A percentile compares a stretch with the other conserved stretches of the same genome.
Conservation (phyloP, 2,797 vertebrate species). For the Borostomias antarcticus region DNA sequence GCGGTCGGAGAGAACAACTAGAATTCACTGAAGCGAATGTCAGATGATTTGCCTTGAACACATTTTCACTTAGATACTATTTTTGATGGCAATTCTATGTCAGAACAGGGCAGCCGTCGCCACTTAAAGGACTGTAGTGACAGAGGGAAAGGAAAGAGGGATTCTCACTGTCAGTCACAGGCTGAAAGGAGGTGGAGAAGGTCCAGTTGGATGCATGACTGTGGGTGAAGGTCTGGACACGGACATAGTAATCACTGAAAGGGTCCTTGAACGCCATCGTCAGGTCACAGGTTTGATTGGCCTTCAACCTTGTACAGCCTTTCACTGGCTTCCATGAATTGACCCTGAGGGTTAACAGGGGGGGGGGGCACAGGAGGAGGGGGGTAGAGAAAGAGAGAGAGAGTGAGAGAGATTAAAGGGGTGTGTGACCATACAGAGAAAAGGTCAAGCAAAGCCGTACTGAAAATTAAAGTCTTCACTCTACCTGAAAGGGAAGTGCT, state of each 20-base stretch:
- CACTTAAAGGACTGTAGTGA: not conserved
- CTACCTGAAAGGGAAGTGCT: not conserved
- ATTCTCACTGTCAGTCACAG: slow-evolving; percentile 63
- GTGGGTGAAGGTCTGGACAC: slow-evolving; percentile 47
- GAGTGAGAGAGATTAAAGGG: not conserved
- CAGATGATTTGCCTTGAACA: too few species aligned
- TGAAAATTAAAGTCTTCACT: not conserved
- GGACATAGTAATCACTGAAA: slow-evolving; percentile 33
- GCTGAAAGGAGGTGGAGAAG: slow-evolving; percentile 45
- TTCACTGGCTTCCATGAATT: slow-evolving; percentile 47
- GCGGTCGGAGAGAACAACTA: too few species aligned
- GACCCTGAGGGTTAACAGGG: slow-evolving; percentile 30
- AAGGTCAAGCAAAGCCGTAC: too few species aligned
- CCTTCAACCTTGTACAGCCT: slow-evolving; percentile 42
- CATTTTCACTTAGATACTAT: too few species aligned
- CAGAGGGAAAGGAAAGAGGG: not conserved
- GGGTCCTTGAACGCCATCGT: slow-evolving; percentile 45
- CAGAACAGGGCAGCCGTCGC: too few species aligned
- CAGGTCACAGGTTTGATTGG: slow-evolving; percentile 55
- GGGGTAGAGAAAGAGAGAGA: not conserved
- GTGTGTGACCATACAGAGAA: too few species aligned
- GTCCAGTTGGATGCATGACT: slow-evolving; percentile 61
- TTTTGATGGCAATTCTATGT: too few species aligned
- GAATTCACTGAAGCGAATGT: too few species aligned
- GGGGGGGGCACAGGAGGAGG: not conserved